These are phyloP conservation scores for Chromoteleia sp. DNA, from an alignment of 2,888 invertebrate species.

Conservation along the genomic window DNA sequence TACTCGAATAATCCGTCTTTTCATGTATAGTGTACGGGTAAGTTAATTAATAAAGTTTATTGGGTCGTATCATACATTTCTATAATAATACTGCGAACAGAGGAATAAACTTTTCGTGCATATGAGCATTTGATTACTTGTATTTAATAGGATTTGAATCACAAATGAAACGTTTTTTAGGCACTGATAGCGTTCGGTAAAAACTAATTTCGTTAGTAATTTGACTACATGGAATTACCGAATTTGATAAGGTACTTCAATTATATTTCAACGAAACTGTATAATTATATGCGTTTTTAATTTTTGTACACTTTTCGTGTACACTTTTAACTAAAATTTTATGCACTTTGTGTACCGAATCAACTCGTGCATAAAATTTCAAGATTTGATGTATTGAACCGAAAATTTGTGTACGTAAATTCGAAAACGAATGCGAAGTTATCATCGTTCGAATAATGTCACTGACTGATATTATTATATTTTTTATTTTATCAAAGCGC, in stretches of 20 bases:
- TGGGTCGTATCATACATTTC: conserved; percentile 15
- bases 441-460: not conserved
- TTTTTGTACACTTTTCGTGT: conserved; percentile 16
- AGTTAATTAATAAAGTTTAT: conserved; percentile 40
- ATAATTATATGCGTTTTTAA: not conserved
- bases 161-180: not conserved
- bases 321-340: conserved; percentile 1
- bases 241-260: not conserved
- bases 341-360: conserved; percentile 6
- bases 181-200: too few species aligned
- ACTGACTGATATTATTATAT: not conserved
- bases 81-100: not conserved
- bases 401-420: conserved; percentile 12
- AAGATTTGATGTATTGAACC: not conserved
- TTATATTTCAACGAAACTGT: not conserved
- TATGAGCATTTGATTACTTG: too few species aligned
- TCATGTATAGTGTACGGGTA: not conserved
- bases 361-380: conserved; percentile 18
- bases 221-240: not conserved
- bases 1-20: conserved; percentile 8
- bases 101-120: too few species aligned
- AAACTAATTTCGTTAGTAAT: not conserved
- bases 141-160: conserved; percentile 5
- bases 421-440: not conserved
- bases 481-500: not conserved